These are phyloP conservation scores for Myzus persicae DNA, from an alignment of 1,140 invertebrate genomes.

Conservation along the genomic window DNA sequence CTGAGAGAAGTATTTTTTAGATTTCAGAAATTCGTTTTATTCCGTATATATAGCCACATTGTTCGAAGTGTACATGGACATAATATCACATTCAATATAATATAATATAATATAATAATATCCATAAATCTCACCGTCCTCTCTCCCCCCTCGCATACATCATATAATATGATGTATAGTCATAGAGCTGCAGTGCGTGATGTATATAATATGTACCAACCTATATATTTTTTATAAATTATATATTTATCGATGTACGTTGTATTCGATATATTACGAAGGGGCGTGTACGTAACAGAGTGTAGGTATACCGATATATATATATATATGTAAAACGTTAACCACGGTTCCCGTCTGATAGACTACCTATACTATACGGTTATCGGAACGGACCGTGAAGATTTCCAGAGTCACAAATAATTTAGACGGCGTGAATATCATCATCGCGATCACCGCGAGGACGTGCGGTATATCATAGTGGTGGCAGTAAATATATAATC, in stretches of 20 bases:
- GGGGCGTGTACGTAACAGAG: not conserved
- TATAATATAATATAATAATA: not conserved
- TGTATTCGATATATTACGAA: not conserved
- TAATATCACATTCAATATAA: not conserved
- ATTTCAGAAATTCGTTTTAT: not conserved
- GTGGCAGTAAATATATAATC: not conserved
- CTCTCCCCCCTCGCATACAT: not conserved
- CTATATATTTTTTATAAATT: not conserved
- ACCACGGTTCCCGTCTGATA: constrained; percentile 47
- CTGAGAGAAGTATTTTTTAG: not conserved
- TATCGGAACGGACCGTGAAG: constrained; percentile 51
- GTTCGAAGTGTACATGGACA: not conserved
- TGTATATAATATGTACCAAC: too few species aligned
- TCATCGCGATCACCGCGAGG: constrained; percentile 1
- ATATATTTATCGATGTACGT: not conserved
- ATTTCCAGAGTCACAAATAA: constrained; percentile 13
- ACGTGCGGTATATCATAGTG: not conserved
- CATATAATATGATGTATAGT: not conserved
- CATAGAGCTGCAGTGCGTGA: not conserved
- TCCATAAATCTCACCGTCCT: not conserved
- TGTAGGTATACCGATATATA: not conserved
- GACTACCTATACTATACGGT: not conserved
- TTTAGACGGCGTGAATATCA: constrained; percentile 34
- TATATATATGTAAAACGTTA: not conserved
- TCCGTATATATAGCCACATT: not conserved